A percentile compares a stretch with the other conserved stretches of the same genome.
Evolutionary conservation across 2,888 invertebrate genomes (phyloP).

Genomic region (Eupithecia vulgata): DNA sequence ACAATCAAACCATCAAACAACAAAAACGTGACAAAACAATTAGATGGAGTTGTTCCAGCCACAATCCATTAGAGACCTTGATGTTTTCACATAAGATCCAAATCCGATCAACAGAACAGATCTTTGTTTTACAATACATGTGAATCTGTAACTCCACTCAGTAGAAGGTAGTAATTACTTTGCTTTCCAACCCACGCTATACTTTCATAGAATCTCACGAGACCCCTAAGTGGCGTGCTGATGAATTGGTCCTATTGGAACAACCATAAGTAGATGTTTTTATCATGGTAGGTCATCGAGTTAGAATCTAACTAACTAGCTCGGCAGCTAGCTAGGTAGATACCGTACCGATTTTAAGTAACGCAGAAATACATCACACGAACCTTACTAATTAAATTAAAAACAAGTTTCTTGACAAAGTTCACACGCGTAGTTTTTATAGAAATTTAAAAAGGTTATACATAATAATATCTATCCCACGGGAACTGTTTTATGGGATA

Average conservation of each 20-base stretch:
- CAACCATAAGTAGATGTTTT: background rate
- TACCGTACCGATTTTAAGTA: background rate
- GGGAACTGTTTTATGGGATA: too few species aligned
- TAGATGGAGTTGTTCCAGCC: conserved; percentile 12
- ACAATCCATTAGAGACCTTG: conserved; percentile 15
- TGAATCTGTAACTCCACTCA: conserved; percentile 30
- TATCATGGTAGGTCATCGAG: background rate
- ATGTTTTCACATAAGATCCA: conserved; percentile 11
- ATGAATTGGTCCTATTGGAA: conserved; percentile 13
- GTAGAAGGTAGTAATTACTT: conserved; percentile 60
- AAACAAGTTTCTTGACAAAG: too few species aligned
- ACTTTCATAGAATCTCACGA: conserved; percentile 56
- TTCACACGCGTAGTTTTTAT: too few species aligned
- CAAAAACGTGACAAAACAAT: conserved; percentile 39
- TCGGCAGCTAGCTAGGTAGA: too few species aligned
- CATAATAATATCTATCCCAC: too few species aligned
- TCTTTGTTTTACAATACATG: conserved; percentile 29
- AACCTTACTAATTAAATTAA: too few species aligned
- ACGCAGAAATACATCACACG: background rate
- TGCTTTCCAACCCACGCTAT: conserved; percentile 59
- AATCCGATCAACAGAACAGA: conserved; percentile 27
- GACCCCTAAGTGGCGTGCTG: conserved; percentile 40
- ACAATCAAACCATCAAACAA: conserved; percentile 36
- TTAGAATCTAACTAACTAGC: too few species aligned
- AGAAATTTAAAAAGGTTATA: too few species aligned